These are phyloP conservation scores for Cephonodes hylas DNA, from an alignment of 2,888 invertebrate genomes.

Conservation along the genomic window DNA sequence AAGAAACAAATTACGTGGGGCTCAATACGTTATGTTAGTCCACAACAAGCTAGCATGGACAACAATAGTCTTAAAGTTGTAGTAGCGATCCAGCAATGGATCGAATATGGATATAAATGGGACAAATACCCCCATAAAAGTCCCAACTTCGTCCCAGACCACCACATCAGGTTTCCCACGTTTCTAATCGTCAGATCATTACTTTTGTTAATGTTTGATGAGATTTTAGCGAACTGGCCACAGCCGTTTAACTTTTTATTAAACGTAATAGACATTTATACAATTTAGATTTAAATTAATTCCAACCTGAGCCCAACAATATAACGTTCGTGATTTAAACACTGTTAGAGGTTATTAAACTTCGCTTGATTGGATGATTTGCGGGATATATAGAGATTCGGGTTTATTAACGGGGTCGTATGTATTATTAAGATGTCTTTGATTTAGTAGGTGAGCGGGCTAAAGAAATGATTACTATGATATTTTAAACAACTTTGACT, in stretches of 20 bases:
- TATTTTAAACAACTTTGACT: too few relatives aligned
- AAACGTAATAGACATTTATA: conserved; percentile 12
- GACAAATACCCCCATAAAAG: background rate
- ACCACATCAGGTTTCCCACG: conserved; percentile 15
- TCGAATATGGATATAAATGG: too few relatives aligned
- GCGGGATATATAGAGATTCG: background rate
- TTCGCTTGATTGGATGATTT: background rate
- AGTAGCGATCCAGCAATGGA: too few relatives aligned
- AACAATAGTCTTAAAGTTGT: too few relatives aligned
- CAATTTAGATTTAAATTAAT: conserved; percentile 3
- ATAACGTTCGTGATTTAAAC: background rate
- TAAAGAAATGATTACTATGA: too few relatives aligned
- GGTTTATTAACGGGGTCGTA: background rate
- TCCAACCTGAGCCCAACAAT: background rate
- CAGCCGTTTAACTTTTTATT: conserved; percentile 14
- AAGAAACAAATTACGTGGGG: too few relatives aligned
- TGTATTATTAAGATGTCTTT: background rate
- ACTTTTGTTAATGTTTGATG: conserved; percentile 17
- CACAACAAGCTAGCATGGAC: too few relatives aligned
- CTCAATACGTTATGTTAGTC: too few relatives aligned
- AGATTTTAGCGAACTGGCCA: conserved; percentile 16
- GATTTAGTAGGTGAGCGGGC: too few relatives aligned
- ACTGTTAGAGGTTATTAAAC: background rate
- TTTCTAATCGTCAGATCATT: conserved; percentile 16
- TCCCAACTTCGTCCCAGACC: background rate